phyloP scores from a whole-genome alignment of 2,888 invertebrate species.

The Lithosia quadra region DNA sequence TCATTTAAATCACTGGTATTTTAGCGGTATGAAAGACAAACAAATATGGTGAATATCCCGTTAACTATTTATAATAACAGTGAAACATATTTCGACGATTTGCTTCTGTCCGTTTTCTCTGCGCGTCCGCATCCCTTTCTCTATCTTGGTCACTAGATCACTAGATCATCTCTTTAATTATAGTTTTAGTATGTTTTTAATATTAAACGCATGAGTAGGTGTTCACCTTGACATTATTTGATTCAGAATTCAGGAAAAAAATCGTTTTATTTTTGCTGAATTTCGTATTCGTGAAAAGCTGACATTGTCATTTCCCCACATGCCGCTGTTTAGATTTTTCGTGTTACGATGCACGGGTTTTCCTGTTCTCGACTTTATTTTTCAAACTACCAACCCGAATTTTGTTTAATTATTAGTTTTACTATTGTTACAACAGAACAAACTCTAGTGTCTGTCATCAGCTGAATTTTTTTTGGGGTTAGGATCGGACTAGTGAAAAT shows the following conservation, averaged over 20 bases:
- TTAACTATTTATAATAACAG: no score
- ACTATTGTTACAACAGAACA: background rate
- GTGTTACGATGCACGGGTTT: background rate
- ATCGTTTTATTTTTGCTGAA: background rate
- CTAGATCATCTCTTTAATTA: background rate
- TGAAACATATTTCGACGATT: no score
- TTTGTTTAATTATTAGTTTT: background rate
- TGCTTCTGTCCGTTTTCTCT: background rate
- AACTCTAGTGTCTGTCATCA: background rate
- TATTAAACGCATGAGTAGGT: background rate
- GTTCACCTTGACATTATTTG: conserved; percentile 1
- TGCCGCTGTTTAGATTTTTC: background rate
- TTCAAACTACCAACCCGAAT: background rate
- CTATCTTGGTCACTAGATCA: background rate
- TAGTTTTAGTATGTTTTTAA: background rate
- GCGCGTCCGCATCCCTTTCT: background rate
- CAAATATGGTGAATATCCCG: no score
- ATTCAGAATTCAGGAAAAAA: background rate
- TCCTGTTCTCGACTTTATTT: background rate
- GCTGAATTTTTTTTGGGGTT: background rate
- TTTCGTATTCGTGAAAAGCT: background rate
- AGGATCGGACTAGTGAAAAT: background rate
- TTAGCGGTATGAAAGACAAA: no score
- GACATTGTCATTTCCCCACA: background rate
- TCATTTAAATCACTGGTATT: no score